Evolutionary conservation across 2,888 invertebrate species (phyloP).

Genomic region (Ennomos fuscantarius): DNA sequence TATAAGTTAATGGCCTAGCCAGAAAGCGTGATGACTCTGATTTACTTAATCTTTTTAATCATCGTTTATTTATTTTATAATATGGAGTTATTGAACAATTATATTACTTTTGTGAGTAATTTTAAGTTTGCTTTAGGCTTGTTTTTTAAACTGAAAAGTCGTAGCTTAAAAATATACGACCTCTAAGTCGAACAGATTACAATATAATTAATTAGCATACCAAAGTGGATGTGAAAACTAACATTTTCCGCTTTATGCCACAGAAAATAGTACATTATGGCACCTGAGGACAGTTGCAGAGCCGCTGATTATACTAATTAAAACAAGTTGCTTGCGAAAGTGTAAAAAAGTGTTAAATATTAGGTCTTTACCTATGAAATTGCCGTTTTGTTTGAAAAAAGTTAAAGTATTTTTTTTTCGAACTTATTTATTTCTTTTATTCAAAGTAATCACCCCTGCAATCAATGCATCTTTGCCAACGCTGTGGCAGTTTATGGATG

Average conservation of each 20-base stretch:
- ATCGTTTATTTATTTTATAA: constrained; percentile 21
- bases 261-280: constrained; percentile 19
- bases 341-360: constrained; percentile 17
- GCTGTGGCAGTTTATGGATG: no score
- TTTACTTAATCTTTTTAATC: constrained; percentile 37
- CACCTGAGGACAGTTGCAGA: constrained; percentile 32
- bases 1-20: constrained; percentile 22
- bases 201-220: not conserved
- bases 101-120: no score
- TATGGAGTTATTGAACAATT: constrained; percentile 6
- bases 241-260: constrained; percentile 33
- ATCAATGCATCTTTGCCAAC: no score
- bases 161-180: no score
- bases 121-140: no score
- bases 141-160: no score
- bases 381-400: no score
- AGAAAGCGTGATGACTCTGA: constrained; percentile 48
- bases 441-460: no score
- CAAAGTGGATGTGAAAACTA: constrained; percentile 38
- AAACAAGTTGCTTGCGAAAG: constrained; percentile 25
- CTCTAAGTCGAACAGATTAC: no score
- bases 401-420: no score
- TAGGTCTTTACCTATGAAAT: no score
- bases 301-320: constrained; percentile 33
- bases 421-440: no score